Conservation (phyloP, 1,140 invertebrate species). For the Diachasma alloeum region DNA sequence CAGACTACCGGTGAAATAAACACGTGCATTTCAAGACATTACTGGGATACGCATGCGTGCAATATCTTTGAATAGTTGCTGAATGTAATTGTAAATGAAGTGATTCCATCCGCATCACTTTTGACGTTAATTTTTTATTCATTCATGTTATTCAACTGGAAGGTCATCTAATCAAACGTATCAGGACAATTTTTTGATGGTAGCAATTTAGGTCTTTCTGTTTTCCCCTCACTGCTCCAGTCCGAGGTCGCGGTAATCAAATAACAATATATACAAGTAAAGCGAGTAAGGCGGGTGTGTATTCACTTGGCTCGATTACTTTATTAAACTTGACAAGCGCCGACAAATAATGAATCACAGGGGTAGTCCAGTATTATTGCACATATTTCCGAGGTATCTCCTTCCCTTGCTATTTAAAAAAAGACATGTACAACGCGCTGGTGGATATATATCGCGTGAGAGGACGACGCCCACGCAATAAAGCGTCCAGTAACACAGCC, state of each 20-base stretch:
- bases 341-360: conserved; percentile 3
- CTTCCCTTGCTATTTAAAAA: not conserved
- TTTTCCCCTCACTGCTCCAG: not conserved
- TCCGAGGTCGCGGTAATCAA: not conserved
- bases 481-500: not conserved
- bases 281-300: too few relatives aligned
- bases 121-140: not conserved
- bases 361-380: not conserved
- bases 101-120: not conserved
- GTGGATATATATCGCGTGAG: conserved; percentile 24
- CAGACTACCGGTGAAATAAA: not conserved
- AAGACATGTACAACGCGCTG: not conserved
- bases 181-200: not conserved
- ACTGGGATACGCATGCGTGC: not conserved
- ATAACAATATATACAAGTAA: too few relatives aligned
- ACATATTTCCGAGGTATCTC: not conserved
- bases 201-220: not conserved
- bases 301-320: not conserved
- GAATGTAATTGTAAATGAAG: not conserved
- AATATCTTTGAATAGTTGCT: too few relatives aligned
- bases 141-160: not conserved
- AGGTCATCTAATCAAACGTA: not conserved
- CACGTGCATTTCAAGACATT: not conserved
- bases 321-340: not conserved
- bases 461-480: conserved; percentile 16